These are phyloP conservation scores for Drosophila elegans DNA, from an alignment of 1,140 invertebrate species.

Conservation along the genomic window DNA sequence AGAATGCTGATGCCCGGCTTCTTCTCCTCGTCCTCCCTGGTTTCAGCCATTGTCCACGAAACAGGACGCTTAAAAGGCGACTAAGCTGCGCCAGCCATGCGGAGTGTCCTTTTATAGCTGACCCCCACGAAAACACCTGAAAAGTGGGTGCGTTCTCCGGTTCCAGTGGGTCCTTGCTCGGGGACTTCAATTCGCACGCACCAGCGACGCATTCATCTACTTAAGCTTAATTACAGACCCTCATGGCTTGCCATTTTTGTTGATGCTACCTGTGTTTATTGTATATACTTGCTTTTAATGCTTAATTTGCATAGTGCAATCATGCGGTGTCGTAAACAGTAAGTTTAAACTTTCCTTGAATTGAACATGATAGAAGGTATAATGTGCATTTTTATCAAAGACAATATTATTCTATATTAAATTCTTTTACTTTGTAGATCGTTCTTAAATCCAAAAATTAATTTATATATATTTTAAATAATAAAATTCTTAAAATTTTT, in stretches of 20 bases:
- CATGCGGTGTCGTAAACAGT: neutral
- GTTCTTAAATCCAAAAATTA: too few relatives aligned
- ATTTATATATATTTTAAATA: too few relatives aligned
- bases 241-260: neutral
- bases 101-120: constrained; percentile 41
- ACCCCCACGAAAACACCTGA: neutral
- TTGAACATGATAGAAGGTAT: too few relatives aligned
- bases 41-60: constrained; percentile 53
- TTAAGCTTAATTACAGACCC: constrained; percentile 46
- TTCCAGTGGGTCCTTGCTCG: constrained; percentile 29
- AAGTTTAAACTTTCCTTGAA: neutral
- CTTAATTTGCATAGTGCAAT: constrained; percentile 13
- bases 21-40: constrained; percentile 34
- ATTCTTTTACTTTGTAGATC: too few relatives aligned
- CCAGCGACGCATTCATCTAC: constrained; percentile 28
- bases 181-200: constrained; percentile 49
- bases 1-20: constrained; percentile 49
- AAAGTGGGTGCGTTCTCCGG: constrained; percentile 39
- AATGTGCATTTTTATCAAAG: too few relatives aligned
- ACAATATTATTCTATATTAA: too few relatives aligned
- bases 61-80: constrained; percentile 12
- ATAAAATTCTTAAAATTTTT: too few relatives aligned
- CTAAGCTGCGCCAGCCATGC: constrained; percentile 20
- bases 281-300: neutral
- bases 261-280: neutral